Percentiles rank a stretch among this genome's conserved stretches.
phyloP scores from a whole-genome alignment of 2,113 vertebrate genomes.

The Bombycilla garrulus region DNA sequence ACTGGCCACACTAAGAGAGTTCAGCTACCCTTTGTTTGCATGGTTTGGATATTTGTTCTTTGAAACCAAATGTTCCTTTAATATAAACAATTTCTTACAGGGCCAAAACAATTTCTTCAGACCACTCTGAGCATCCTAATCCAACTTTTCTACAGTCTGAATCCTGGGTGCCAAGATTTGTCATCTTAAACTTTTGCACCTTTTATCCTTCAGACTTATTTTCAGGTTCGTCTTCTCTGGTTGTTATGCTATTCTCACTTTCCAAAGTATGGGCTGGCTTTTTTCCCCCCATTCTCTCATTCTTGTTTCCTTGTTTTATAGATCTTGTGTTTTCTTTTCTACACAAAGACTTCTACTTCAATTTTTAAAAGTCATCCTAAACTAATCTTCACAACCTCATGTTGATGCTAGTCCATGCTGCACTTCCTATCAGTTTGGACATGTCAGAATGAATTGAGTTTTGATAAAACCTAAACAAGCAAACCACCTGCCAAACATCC shows the following conservation, averaged over 20 bases:
- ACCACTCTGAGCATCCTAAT: background rate
- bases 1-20: background rate
- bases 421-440: background rate
- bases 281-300: background rate
- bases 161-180: background rate
- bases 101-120: background rate
- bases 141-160: background rate
- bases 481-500: background rate
- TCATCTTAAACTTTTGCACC: background rate
- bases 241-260: background rate
- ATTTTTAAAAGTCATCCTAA: background rate
- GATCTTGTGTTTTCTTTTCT: background rate
- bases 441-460: conserved; percentile 29
- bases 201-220: background rate
- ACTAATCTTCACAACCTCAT: background rate
- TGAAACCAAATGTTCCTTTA: background rate
- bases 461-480: background rate
- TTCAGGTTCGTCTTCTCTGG: background rate
- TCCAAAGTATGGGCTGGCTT: background rate
- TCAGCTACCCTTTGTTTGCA: background rate
- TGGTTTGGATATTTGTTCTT: background rate
- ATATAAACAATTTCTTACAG: background rate
- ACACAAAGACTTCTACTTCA: background rate
- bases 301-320: background rate
- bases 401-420: background rate